phyloP scores from a whole-genome alignment of 2,888 invertebrate genomes.

The Tachina fera region DNA sequence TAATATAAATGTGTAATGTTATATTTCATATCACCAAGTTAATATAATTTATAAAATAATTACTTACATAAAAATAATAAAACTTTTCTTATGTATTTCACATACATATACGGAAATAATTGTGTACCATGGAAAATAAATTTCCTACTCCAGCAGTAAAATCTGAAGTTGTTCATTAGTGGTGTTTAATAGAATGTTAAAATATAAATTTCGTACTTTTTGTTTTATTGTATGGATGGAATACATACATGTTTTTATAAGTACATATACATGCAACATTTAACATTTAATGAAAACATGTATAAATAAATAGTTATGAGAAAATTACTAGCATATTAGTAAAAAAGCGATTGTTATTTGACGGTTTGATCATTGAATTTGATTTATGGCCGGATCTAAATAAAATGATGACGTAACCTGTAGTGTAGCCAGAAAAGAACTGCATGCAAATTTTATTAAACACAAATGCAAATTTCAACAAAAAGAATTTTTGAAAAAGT shows the following conservation, averaged over 20 bases:
- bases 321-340: not conserved
- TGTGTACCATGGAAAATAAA: conserved; percentile 5
- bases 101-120: not conserved
- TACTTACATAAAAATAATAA: too few species aligned
- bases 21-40: too few species aligned
- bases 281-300: not conserved
- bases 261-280: not conserved
- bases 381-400: too few species aligned
- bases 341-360: too few species aligned
- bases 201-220: not conserved
- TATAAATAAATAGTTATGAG: not conserved
- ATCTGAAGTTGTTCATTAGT: conserved; percentile 52
- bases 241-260: not conserved
- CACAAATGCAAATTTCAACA: too few species aligned
- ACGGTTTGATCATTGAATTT: too few species aligned
- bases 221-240: not conserved
- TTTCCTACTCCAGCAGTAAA: not conserved
- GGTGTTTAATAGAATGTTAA: conserved; percentile 20
- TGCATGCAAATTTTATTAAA: too few species aligned
- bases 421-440: too few species aligned
- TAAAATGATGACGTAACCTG: too few species aligned
- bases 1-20: too few species aligned
- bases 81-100: not conserved
- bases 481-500: too few species aligned
- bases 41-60: too few species aligned